Evolutionary conservation across 92 coral and sea anemone genomes (phyloP), one percentile per base, ranked within the genome.

Genomic region (Porites divaricata): DNA sequence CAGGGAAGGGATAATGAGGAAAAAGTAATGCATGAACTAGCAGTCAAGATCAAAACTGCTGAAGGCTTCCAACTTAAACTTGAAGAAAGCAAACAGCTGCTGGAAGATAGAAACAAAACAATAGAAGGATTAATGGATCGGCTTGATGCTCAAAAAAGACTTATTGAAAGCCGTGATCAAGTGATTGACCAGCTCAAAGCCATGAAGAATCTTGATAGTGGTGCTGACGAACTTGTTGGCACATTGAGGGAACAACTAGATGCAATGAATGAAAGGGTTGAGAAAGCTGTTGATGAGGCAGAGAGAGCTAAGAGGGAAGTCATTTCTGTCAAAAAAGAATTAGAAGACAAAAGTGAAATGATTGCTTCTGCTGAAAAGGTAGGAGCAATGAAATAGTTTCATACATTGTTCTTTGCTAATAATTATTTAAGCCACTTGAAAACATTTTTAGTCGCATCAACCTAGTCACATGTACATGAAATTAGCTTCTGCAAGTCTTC

Each of bases 1-100:
- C 96, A 96, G 78, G 98, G 98, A 35, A 86, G 99, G 14, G 92
- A 92, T 76, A 96, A 96, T 78, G 99, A 96, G 78, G 99, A 96
- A 89, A 96, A 96, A 73, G 95, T 93, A 52, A 96, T 96, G 99
- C 90, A 89, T 20, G 98, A 96, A 69, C 85, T 96, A 22, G 99
- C 99, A 0, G 82, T 90, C 9, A 94, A 96, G 79, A 94, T 96
- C 28, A 93, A 83, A 70, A 84, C 92, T 23, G 90, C 91, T 21
- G 93, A 93, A 79, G 88, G 89, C 24, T 78, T 94, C 65, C 88
- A 90, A 53, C 79, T 93, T 0, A 96, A 92, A 77, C 87, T 89
- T 9, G 98, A 96, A 75, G 98, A 96, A 81, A 76, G 77, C 13
- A 91, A 96, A 58, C 98, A 94, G 23, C 78, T 96, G 25, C 59